phyloP scores from a whole-genome alignment of 64 coral and sea anemone species.

The Catalaphyllia jardinei region DNA sequence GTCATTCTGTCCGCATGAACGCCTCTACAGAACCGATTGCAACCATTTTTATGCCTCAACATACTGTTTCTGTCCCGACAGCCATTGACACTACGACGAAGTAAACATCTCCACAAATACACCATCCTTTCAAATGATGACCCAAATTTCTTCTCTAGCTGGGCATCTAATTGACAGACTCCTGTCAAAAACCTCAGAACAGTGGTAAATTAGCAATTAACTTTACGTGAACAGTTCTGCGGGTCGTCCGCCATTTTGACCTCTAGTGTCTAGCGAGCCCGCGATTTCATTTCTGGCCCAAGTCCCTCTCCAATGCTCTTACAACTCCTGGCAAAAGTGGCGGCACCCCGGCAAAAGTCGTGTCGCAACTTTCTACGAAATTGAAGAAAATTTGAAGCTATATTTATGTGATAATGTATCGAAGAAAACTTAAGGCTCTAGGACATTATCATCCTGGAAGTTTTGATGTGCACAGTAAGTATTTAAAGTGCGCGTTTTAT shows the following conservation, averaged over 20 bases:
- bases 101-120: slow-evolving; percentile 14
- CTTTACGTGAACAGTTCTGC: neutral
- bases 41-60: neutral
- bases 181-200: neutral
- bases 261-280: slow-evolving; percentile 16
- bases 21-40: neutral
- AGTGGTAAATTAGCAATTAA: slow-evolving; percentile 30
- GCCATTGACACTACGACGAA: neutral
- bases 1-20: neutral
- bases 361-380: too few species aligned
- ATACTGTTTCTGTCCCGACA: neutral
- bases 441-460: slow-evolving; percentile 86
- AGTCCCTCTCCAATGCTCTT: neutral
- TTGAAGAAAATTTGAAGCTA: neutral
- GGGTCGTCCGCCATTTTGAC: slow-evolving; percentile 25
- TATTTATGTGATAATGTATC: slow-evolving; percentile 73
- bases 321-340: neutral
- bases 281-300: neutral
- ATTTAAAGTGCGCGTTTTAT: neutral
- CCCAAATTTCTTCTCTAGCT: neutral
- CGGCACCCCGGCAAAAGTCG: neutral
- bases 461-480: slow-evolving; percentile 84
- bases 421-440: slow-evolving; percentile 81
- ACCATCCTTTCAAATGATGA: neutral
- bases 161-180: neutral